These are phyloP conservation scores for Smittia sp. DNA, from an alignment of 2,888 invertebrate genomes.

Conservation along the genomic window DNA sequence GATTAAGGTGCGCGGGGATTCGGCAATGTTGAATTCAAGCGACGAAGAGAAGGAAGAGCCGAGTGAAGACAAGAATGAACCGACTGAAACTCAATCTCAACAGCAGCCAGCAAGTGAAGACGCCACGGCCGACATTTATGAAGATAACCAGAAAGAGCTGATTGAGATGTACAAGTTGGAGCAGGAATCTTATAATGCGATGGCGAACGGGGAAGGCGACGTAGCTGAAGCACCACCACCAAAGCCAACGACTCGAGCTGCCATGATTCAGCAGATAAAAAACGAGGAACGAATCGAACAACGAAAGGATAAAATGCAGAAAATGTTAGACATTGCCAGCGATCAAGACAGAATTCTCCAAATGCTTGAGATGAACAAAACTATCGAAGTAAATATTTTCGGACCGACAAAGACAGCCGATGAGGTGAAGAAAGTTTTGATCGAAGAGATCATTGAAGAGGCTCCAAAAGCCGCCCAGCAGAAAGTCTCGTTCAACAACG, in stretches of 20 bases:
- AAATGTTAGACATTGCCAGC: constrained; percentile 26
- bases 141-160: constrained; percentile 35
- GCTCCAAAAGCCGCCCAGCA: background rate
- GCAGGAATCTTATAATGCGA: background rate
- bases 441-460: constrained; percentile 14
- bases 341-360: constrained; percentile 35
- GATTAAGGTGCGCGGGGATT: background rate
- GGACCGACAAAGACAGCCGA: background rate
- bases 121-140: constrained; percentile 19
- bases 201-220: background rate
- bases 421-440: background rate
- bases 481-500: background rate
- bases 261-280: background rate
- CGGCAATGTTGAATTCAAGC: constrained; percentile 45
- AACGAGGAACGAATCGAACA: constrained; percentile 21
- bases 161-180: constrained; percentile 11
- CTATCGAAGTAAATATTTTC: constrained; percentile 16
- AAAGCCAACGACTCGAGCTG: background rate
- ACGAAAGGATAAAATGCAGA: constrained; percentile 21
- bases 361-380: constrained; percentile 21
- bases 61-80: background rate
- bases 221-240: background rate
- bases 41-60: constrained; percentile 48
- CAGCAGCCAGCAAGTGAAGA: constrained; percentile 9
- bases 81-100: too few species aligned